Evolutionary conservation across 2,888 invertebrate genomes (phyloP).

Genomic region (Dicycla oo): DNA sequence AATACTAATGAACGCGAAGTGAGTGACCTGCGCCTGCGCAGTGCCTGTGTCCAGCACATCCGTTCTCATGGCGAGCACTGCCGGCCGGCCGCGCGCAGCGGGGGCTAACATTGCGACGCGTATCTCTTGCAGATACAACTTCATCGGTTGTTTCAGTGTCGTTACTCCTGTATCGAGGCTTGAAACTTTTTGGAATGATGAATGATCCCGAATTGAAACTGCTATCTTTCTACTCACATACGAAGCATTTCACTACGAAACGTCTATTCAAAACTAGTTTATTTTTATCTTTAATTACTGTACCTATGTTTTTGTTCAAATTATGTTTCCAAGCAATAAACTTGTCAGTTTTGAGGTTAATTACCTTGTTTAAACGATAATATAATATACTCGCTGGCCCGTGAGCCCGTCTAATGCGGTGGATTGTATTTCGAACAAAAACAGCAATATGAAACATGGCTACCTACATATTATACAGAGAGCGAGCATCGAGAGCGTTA

Average conservation of each 20-base stretch:
- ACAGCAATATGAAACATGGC: slow-evolving; percentile 6
- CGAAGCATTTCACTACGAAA: not conserved
- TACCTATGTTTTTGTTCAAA: slow-evolving; percentile 56
- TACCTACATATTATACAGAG: too few species aligned
- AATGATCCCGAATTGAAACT: too few species aligned
- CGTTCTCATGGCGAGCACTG: slow-evolving; percentile 2
- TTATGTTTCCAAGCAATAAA: slow-evolving; percentile 52
- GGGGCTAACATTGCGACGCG: not conserved
- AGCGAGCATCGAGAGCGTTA: slow-evolving; percentile 46
- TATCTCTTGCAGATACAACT: slow-evolving; percentile 9
- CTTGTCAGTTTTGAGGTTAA: slow-evolving; percentile 59
- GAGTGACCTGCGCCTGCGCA: slow-evolving; percentile 46
- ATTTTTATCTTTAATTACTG: slow-evolving; percentile 38
- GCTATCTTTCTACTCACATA: not conserved
- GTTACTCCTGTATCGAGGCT: not conserved
- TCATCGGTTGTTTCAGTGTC: not conserved
- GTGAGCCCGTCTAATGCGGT: slow-evolving; percentile 2
- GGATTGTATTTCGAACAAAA: slow-evolving; percentile 28
- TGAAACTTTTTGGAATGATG: too few species aligned
- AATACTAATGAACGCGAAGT: slow-evolving; percentile 40
- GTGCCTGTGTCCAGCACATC: slow-evolving; percentile 4
- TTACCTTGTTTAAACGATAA: slow-evolving; percentile 57
- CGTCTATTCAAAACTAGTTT: slow-evolving; percentile 30
- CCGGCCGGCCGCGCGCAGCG: not conserved
- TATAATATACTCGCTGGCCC: slow-evolving; percentile 41